Evolutionary conservation across 2,113 vertebrate genomes (phyloP), one percentile per base, ranked within the genome.

Genomic region (Aepyceros melampus): DNA sequence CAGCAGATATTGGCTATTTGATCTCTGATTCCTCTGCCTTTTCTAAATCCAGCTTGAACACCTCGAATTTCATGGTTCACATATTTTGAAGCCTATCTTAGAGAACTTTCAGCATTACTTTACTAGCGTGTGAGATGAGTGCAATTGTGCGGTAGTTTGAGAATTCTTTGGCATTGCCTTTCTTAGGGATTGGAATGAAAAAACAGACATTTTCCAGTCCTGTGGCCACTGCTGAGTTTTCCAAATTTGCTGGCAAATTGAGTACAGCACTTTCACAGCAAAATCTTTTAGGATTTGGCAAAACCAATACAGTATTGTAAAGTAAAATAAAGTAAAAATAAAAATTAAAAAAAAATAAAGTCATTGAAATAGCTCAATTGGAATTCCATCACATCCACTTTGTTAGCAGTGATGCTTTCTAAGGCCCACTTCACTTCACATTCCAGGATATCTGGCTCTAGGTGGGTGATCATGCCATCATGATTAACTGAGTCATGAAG

Each of bases 81-180:
- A 2, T 71, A 71, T 36, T 71, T 9, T 71, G 64, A 71, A 71
- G n/a, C 17, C 17, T 71, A 4, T 1, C 64, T 71, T 71, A 1
- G 64, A 36, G 64, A 36, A 71, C 0, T 21, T 71, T 71, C 4
- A 36, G n/a, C 64, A 36, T 71, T 71, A 71, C 2, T 67, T 67
- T 67, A 36, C 17, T 67, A 36, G 1, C 4, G 0, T 67, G 64
- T 67, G 64, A 67, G 17, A 21, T 5, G 8, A 67, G 64, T 21
- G 17, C 4, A 36, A 21, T 36, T 67, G 64, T 21, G 64, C 0
- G 0, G 9, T 71, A 71, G n/a, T 36, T 36, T 71, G 64, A 71
- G 4, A 17, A 21, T 36, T 21, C 64, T 36, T 71, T 36, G 4
- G 4, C 64, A 5, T 21, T 71, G n/a, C n/a, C 64, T 36, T 21